phyloP scores from a whole-genome alignment of 1,140 invertebrate species.

The Drosophila varians region DNA sequence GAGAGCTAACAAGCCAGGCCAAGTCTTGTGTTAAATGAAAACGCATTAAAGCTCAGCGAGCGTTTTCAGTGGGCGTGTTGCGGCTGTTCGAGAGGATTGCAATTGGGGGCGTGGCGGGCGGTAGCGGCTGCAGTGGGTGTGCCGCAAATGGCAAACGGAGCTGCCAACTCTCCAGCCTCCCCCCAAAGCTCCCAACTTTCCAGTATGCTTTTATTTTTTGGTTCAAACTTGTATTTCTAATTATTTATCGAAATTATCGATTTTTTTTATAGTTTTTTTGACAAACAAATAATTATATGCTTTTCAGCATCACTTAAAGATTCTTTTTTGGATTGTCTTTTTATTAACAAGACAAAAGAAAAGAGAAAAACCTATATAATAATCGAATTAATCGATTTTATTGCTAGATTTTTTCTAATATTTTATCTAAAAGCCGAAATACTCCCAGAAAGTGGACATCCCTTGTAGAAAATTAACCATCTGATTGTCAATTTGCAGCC shows the following conservation, averaged over 20 bases:
- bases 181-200: not conserved
- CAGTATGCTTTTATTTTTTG: too few relatives aligned
- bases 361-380: too few relatives aligned
- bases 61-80: slow-evolving; percentile 70
- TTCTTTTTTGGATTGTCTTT: too few relatives aligned
- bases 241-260: too few relatives aligned
- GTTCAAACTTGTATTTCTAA: too few relatives aligned
- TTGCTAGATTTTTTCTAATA: too few relatives aligned
- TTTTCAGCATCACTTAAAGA: too few relatives aligned
- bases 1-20: slow-evolving; percentile 61
- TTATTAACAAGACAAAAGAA: too few relatives aligned
- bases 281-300: too few relatives aligned
- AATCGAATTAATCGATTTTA: too few relatives aligned
- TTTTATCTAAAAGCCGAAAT: too few relatives aligned
- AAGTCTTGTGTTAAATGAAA: slow-evolving; percentile 74
- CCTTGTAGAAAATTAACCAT: not conserved
- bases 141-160: slow-evolving; percentile 45
- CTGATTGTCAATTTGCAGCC: slow-evolving; percentile 76
- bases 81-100: slow-evolving; percentile 2
- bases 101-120: slow-evolving; percentile 1
- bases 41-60: slow-evolving; percentile 78
- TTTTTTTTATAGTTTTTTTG: too few relatives aligned
- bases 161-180: slow-evolving; percentile 26
- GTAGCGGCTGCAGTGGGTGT: slow-evolving; percentile 28
- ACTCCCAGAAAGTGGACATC: slow-evolving; percentile 38